phyloP scores from a whole-genome alignment of 2,797 vertebrate genomes.

The Etheostoma perlongum region DNA sequence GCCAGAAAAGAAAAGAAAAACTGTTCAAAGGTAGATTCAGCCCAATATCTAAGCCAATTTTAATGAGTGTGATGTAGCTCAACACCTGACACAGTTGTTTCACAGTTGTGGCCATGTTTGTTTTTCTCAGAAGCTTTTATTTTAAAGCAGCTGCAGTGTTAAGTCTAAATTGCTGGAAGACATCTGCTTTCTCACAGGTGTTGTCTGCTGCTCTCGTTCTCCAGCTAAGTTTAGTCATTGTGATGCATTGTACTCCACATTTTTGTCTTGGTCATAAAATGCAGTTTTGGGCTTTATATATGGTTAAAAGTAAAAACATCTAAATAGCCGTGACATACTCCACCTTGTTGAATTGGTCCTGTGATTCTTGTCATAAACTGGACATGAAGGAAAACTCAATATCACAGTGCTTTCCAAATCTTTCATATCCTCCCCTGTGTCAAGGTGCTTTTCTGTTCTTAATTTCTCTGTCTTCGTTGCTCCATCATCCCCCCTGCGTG shows the following conservation, averaged over 20 bases:
- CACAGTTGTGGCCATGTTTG: conserved; percentile 61
- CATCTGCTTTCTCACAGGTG: conserved; percentile 65
- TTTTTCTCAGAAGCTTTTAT: conserved; percentile 61
- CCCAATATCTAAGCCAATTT: conserved; percentile 5
- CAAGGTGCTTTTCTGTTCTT: conserved; percentile 30
- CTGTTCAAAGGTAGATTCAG: background rate
- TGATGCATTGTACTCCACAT: conserved; percentile 9
- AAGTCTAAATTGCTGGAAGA: conserved; percentile 62
- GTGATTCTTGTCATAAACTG: conserved; percentile 16
- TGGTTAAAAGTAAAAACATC: background rate
- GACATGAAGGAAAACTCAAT: conserved; percentile 25
- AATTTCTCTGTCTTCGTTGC: conserved; percentile 35
- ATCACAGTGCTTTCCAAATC: conserved; percentile 28
- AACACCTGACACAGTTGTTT: conserved; percentile 40
- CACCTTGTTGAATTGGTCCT: background rate
- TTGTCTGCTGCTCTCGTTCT: conserved; percentile 45
- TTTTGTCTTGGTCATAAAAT: conserved; percentile 6
- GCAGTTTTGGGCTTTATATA: background rate
- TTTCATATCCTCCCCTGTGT: conserved; percentile 13
- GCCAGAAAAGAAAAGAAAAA: too few relatives aligned
- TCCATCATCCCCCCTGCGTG: conserved; percentile 28
- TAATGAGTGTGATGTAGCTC: background rate
- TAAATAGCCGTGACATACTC: background rate
- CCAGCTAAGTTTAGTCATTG: conserved; percentile 21
- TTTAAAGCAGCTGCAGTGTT: conserved; percentile 64